phyloP scores from a whole-genome alignment of 1,140 invertebrate genomes.

The Brachionus sp. region DNA sequence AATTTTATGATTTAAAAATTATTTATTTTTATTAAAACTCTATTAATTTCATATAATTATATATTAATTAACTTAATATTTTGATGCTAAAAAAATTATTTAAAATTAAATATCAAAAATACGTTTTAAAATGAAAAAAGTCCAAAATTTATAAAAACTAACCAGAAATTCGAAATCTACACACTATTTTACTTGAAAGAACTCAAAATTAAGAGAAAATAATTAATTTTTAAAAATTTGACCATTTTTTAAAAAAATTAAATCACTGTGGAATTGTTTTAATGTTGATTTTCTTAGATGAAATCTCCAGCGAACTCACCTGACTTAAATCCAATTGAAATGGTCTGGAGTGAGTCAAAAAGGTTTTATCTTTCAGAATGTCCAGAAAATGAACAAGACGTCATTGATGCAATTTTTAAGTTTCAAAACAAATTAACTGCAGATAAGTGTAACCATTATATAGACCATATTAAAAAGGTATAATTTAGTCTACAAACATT shows the following conservation, averaged over 20 bases:
- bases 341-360: too few species aligned
- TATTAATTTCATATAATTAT: neutral
- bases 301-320: neutral
- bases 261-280: neutral
- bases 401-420: too few species aligned
- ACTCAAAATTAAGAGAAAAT: conserved; percentile 14
- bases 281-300: too few species aligned
- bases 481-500: too few species aligned
- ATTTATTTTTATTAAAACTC: conserved; percentile 6
- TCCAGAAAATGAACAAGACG: too few species aligned
- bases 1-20: neutral
- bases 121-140: conserved; percentile 1
- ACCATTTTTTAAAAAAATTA: conserved; percentile 9
- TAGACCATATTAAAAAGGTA: neutral
- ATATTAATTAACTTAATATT: neutral
- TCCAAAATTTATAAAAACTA: conserved; percentile 8
- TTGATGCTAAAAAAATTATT: conserved; percentile 4
- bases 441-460: neutral
- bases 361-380: too few species aligned
- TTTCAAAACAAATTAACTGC: too few species aligned
- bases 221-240: conserved; percentile 13
- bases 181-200: neutral
- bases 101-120: neutral
- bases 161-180: conserved; percentile 7
- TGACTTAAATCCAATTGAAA: neutral